These are phyloP conservation scores for Sphaerophoria rueppellii DNA, from an alignment of 2,888 invertebrate species.

Conservation along the genomic window DNA sequence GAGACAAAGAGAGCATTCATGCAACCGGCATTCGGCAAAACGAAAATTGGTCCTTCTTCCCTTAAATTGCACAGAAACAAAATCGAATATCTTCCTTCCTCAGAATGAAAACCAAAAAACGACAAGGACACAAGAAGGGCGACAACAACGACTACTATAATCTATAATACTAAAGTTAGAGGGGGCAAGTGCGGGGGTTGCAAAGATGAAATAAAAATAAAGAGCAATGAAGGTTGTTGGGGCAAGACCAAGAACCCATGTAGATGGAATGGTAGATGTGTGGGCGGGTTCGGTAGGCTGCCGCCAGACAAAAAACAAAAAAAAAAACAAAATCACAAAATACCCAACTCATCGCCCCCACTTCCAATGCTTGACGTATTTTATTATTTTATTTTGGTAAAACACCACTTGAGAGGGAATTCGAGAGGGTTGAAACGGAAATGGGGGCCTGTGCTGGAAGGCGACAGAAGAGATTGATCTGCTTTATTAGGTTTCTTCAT, in stretches of 20 bases:
- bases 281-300: slow-evolving; percentile 35
- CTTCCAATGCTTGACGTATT: slow-evolving; percentile 14
- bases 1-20: slow-evolving; percentile 41
- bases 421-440: not conserved
- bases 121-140: slow-evolving; percentile 21
- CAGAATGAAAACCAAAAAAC: not conserved
- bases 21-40: slow-evolving; percentile 17
- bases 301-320: slow-evolving; percentile 69
- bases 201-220: not conserved
- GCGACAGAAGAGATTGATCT: not conserved
- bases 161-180: not conserved
- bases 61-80: slow-evolving; percentile 11
- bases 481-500: slow-evolving; percentile 5
- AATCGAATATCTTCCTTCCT: too few relatives aligned
- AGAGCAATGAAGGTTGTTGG: slow-evolving; percentile 27
- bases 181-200: slow-evolving; percentile 1
- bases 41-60: slow-evolving; percentile 39
- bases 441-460: not conserved
- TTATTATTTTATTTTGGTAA: slow-evolving; percentile 11
- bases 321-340: too few relatives aligned
- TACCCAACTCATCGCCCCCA: not conserved
- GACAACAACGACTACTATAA: not conserved
- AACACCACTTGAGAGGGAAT: slow-evolving; percentile 23
- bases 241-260: not conserved
- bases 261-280: not conserved